Base-by-base conservation (phyloP, 30 jellyfish, hydroid and myxozoan species). In the Haliclystus octoradiatus region DNA sequence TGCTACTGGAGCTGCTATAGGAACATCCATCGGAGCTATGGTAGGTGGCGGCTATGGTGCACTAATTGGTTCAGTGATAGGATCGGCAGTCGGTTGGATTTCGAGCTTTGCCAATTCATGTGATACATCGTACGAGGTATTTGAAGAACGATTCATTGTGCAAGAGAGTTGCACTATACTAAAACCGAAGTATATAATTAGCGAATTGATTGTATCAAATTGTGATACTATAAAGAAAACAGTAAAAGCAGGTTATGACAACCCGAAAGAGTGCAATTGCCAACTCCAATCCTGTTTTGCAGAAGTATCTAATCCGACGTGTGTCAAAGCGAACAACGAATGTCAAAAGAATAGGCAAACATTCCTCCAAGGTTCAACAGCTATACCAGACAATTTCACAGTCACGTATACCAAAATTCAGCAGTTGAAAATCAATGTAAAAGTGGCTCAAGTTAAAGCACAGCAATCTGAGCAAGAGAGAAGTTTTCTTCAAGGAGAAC, bases 1-100 rank as follows among this genome's bases (percentile, higher is more conserved):
- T 4, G 93, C 69, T 9, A 50, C 66, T 27, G 93, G 84, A 25
- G 79, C 93, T 19, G 85, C 77, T 19, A 31, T 46, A 5, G 80
- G 80, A 14, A 27, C 76, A 3, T 24, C 34, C 52, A 28, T 51
- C 14, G 80, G 80, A 5, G 3, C 52, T 28, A n/a, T n/a, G n/a
- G 80, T 71, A 0, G 75, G 70, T 29, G 0, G 72, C 2, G 31
- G 61, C 2, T 76, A 76, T 1, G 83, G 71, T 4, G 69, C 78
- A 1, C 31, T 60, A 4, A 79, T 79, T 2, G 92, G 70, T 1
- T 62, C 29, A 35, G 49, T 78, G 3, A 79, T 79, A 1, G 70
- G 66, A 1, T 4, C 32, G 2, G 31, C 69, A 32, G 84, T 79
- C 33, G 57, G 57, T 19, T 22, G 63, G 26, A 1, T 80, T 29